Percentiles rank a stretch among this genome's conserved stretches.
Conservation (phyloP, 2,888 invertebrate genomes). For the Yponomeuta malinellus region DNA sequence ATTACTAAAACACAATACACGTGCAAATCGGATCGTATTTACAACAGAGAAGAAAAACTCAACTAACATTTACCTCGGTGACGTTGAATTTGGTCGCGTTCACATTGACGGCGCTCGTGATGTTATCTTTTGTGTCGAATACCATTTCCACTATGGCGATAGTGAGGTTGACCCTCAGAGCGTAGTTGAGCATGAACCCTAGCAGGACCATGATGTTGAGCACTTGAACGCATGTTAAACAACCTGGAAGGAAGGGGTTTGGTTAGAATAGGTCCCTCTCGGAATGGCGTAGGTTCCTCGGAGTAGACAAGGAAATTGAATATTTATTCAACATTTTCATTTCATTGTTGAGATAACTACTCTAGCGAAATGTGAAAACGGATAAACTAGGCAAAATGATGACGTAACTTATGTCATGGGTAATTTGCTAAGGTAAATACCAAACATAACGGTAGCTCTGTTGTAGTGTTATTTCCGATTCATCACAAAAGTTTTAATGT, state of each 20-base stretch:
- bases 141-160: slow-evolving; percentile 92
- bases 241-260: slow-evolving; percentile 68
- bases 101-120: slow-evolving; percentile 33
- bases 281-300: not conserved
- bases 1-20: not conserved
- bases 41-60: not conserved
- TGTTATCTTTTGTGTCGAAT: slow-evolving; percentile 34
- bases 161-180: slow-evolving; percentile 89
- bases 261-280: not conserved
- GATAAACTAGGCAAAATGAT: slow-evolving; percentile 14
- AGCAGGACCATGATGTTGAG: slow-evolving; percentile 89
- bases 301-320: too few species aligned
- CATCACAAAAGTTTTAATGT: not conserved
- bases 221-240: slow-evolving; percentile 86
- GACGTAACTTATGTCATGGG: not conserved
- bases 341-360: too few species aligned
- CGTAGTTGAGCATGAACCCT: slow-evolving; percentile 94
- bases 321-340: too few species aligned
- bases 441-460: too few species aligned
- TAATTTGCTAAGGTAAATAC: too few species aligned
- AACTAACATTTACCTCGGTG: slow-evolving; percentile 45
- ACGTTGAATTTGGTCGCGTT: slow-evolving; percentile 40
- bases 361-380: slow-evolving; percentile 1
- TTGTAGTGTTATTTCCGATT: not conserved
- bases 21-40: not conserved